Conservation (phyloP, 2,888 invertebrate genomes). For the Ferrisia virgata region DNA sequence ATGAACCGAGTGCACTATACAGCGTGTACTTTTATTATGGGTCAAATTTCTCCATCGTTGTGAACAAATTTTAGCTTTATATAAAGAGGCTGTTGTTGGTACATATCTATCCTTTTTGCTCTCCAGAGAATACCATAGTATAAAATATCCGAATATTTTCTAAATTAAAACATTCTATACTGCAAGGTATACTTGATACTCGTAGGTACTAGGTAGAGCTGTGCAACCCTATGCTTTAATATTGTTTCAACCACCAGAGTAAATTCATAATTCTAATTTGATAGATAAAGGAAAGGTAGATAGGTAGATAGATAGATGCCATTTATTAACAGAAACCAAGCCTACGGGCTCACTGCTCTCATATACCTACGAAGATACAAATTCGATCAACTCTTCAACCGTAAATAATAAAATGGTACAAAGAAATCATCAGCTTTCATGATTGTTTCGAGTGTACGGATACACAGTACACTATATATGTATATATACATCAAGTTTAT, state of each 20-base stretch:
- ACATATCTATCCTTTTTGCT: not conserved
- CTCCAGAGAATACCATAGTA: not conserved
- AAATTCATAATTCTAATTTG: not conserved
- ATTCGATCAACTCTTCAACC: too few species aligned
- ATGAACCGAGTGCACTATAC: not conserved
- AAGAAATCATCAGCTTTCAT: not conserved
- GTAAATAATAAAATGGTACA: too few species aligned
- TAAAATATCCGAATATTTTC: not conserved
- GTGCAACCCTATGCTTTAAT: not conserved
- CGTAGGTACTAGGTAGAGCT: too few species aligned
- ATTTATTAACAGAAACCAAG: too few species aligned
- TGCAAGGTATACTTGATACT: too few species aligned
- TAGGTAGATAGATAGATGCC: too few species aligned
- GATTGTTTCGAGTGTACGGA: not conserved
- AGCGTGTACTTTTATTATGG: not conserved
- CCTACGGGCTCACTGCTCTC: too few species aligned
- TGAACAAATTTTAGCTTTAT: not conserved
- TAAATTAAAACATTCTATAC: slow-evolving; percentile 17
- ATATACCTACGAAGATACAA: too few species aligned
- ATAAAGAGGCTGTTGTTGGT: not conserved
- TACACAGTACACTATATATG: not conserved
- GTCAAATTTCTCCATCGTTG: not conserved
- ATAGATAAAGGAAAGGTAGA: too few species aligned
- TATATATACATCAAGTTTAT: not conserved
- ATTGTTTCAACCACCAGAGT: not conserved